Evolutionary conservation across 2,888 invertebrate species (phyloP).

Genomic region (Cantharis rufa): DNA sequence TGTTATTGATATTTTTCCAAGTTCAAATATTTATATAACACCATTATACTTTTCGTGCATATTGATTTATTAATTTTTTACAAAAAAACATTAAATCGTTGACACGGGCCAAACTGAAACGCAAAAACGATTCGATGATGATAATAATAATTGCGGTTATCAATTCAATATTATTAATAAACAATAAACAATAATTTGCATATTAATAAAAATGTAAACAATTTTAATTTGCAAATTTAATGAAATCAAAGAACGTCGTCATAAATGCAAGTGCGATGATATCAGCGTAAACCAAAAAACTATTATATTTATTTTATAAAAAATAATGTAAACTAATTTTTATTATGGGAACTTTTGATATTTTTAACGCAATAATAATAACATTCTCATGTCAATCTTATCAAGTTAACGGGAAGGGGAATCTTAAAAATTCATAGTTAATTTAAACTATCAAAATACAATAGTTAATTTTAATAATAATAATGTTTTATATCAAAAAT

Average conservation of each 20-base stretch:
- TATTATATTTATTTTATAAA: not conserved
- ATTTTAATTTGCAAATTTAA: not conserved
- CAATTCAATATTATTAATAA: not conserved
- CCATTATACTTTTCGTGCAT: not conserved
- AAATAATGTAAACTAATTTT: not conserved
- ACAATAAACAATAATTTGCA: not conserved
- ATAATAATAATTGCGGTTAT: not conserved
- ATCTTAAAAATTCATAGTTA: not conserved
- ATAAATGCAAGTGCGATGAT: not conserved
- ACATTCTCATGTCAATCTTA: not conserved
- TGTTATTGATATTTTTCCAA: not conserved
- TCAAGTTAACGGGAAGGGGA: not conserved
- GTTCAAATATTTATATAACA: not conserved
- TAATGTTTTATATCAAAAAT: no score
- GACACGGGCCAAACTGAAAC: not conserved
- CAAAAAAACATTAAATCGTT: not conserved
- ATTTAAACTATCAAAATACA: no score
- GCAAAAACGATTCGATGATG: not conserved
- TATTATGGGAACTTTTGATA: not conserved
- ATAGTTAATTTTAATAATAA: no score
- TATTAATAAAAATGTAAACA: not conserved
- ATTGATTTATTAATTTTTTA: not conserved
- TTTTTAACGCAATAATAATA: not conserved
- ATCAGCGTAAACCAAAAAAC: not conserved
- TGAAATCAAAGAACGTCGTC: not conserved